Conservation (phyloP, 2,797 vertebrate genomes). For the Pelobates cultripes region DNA sequence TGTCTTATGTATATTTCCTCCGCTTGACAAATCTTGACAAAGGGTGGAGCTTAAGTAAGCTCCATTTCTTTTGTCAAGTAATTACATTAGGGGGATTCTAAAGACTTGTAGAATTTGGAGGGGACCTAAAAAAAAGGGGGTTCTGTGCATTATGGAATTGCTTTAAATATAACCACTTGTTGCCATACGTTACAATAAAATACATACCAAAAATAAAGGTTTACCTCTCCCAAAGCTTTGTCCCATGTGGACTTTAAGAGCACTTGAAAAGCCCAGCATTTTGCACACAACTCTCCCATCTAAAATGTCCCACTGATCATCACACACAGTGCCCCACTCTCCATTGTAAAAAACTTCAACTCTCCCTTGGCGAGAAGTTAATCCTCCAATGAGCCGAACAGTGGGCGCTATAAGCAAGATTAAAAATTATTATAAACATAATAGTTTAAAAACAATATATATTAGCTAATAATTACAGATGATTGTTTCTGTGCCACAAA, state of each 20-base stretch:
- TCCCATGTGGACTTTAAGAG: fast-evolving
- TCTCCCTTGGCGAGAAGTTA: conserved; percentile 18
- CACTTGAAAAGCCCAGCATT: conserved; percentile 26
- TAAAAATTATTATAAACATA: background rate
- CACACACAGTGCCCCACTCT: conserved; percentile 39
- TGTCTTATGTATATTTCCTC: no score
- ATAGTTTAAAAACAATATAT: background rate
- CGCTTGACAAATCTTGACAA: no score
- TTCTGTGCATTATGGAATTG: no score
- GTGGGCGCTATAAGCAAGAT: background rate
- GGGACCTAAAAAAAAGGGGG: no score
- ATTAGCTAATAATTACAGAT: no score
- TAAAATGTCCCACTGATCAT: conserved; percentile 21
- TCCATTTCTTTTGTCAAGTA: no score
- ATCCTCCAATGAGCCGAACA: conserved; percentile 23
- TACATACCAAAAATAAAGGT: background rate
- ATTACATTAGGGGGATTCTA: no score
- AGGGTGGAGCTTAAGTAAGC: no score
- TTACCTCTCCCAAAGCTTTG: conserved; percentile 34
- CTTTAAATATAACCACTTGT: background rate
- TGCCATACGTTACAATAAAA: background rate
- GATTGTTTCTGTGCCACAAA: no score
- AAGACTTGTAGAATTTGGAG: no score
- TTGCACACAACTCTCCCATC: conserved; percentile 40
- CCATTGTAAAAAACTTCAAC: conserved; percentile 24